phyloP scores from a whole-genome alignment of 2,113 vertebrate genomes.

The Onychorhynchus coronatus region DNA sequence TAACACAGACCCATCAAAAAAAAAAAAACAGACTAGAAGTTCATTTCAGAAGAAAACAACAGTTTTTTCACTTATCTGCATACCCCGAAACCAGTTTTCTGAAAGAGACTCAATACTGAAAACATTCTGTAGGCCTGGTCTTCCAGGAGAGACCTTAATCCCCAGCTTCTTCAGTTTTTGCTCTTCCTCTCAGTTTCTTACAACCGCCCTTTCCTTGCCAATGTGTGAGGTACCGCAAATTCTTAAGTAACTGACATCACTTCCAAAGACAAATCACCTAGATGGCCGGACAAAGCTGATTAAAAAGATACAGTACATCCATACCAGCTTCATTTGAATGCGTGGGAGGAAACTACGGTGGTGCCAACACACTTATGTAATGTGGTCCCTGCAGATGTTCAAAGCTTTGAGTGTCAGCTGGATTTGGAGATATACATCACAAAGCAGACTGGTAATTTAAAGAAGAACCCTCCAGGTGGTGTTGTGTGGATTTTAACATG shows the following conservation, averaged over 20 bases:
- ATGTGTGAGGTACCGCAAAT: neutral
- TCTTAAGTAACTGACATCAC: neutral
- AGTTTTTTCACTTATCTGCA: neutral
- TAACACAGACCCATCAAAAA: neutral
- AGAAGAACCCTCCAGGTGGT: conserved; percentile 40
- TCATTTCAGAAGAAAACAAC: neutral
- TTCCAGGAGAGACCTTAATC: neutral
- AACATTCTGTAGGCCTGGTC: neutral
- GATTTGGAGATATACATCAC: conserved; percentile 44
- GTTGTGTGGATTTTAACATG: neutral
- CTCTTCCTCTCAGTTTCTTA: neutral
- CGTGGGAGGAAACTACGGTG: neutral
- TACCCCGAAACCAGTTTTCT: neutral
- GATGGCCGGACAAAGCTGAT: conserved; percentile 15
- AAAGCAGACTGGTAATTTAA: conserved; percentile 9
- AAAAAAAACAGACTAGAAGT: neutral
- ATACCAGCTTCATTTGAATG: neutral
- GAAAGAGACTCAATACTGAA: neutral
- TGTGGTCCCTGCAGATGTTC: conserved; percentile 50
- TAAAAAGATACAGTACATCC: conserved; percentile 6
- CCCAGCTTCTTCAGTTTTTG: neutral
- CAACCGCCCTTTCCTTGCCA: neutral
- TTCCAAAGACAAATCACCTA: conserved; percentile 43
- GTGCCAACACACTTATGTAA: conserved; percentile 44
- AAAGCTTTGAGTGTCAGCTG: conserved; percentile 5